A percentile compares a stretch with the other conserved stretches of the same genome.
phyloP scores from a whole-genome alignment of 2,888 invertebrate species.

The Gastracanthus pulcherrimus region DNA sequence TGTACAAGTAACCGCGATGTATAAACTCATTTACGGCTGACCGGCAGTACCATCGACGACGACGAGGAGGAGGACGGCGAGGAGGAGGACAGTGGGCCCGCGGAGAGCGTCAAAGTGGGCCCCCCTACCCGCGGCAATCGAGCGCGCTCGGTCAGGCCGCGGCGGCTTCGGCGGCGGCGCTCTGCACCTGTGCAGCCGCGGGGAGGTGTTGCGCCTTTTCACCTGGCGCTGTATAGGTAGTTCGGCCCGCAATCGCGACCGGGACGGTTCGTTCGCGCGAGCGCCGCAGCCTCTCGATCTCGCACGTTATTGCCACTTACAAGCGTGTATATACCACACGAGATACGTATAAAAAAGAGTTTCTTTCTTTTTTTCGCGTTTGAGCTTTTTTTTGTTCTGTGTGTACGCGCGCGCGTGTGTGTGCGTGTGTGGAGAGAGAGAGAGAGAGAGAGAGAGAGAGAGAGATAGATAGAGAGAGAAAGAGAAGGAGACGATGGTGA shows the following conservation, averaged over 20 bases:
- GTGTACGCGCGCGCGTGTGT: neutral
- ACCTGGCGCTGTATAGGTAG: conserved; percentile 74
- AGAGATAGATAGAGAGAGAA: too few relatives aligned
- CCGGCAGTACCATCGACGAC: too few relatives aligned
- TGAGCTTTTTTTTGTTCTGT: neutral
- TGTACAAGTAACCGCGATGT: too few relatives aligned
- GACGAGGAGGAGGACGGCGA: too few relatives aligned
- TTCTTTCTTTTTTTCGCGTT: neutral
- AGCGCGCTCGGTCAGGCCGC: conserved; percentile 21
- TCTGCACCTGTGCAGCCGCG: conserved; percentile 51
- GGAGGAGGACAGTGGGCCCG: neutral
- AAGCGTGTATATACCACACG: too few relatives aligned
- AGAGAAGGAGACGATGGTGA: conserved; percentile 6
- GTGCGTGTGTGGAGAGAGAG: too few relatives aligned
- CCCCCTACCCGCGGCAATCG: conserved; percentile 46
- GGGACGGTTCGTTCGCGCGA: conserved; percentile 65
- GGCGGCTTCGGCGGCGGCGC: conserved; percentile 27
- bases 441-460: too few relatives aligned
- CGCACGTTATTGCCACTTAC: too few relatives aligned
- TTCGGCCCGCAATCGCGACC: conserved; percentile 73
- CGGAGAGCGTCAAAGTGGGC: conserved; percentile 41
- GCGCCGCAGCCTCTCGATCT: neutral
- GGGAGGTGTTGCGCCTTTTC: conserved; percentile 67
- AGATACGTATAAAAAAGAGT: neutral
- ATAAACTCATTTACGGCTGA: too few relatives aligned